Conservation (phyloP, 1,140 invertebrate species). For the Aphaenogaster floridana region DNA sequence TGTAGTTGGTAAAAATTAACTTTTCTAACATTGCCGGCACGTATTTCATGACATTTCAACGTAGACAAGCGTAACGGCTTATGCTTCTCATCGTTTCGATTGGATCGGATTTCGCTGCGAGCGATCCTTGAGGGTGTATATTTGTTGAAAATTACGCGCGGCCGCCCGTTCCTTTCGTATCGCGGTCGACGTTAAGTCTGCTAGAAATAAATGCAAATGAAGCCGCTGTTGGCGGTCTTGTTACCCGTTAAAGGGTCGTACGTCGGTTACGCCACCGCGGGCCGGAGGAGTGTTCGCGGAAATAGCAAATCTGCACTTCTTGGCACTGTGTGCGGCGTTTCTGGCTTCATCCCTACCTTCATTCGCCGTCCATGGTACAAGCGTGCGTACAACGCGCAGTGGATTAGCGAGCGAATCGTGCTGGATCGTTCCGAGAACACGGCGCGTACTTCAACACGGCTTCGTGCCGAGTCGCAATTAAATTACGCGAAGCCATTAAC, state of each 20-base stretch:
- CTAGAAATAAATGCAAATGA: slow-evolving; percentile 79
- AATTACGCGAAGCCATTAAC: slow-evolving; percentile 72
- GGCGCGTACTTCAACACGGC: slow-evolving; percentile 27
- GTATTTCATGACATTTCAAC: background rate
- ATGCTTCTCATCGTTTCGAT: slow-evolving; percentile 5
- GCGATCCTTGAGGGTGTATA: slow-evolving; percentile 35
- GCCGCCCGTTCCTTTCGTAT: background rate
- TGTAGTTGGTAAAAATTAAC: background rate
- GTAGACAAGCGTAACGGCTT: slow-evolving; percentile 28
- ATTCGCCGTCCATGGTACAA: background rate
- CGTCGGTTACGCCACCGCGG: slow-evolving; percentile 64
- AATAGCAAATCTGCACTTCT: slow-evolving; percentile 72
- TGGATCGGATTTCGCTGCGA: slow-evolving; percentile 39
- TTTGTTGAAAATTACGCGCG: slow-evolving; percentile 49
- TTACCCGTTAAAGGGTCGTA: slow-evolving; percentile 75
- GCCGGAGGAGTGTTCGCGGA: slow-evolving; percentile 45
- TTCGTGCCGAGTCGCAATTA: slow-evolving; percentile 65
- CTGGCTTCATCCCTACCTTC: background rate
- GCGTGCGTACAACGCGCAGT: slow-evolving; percentile 44
- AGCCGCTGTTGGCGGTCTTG: slow-evolving; percentile 73
- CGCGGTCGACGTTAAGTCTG: slow-evolving; percentile 55
- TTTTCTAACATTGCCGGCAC: background rate
- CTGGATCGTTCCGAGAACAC: slow-evolving; percentile 17
- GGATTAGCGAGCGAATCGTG: slow-evolving; percentile 57
- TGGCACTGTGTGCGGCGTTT: slow-evolving; percentile 11